Evolutionary conservation across 1,140 invertebrate species (phyloP).

Genomic region (Phocides pigmalion): DNA sequence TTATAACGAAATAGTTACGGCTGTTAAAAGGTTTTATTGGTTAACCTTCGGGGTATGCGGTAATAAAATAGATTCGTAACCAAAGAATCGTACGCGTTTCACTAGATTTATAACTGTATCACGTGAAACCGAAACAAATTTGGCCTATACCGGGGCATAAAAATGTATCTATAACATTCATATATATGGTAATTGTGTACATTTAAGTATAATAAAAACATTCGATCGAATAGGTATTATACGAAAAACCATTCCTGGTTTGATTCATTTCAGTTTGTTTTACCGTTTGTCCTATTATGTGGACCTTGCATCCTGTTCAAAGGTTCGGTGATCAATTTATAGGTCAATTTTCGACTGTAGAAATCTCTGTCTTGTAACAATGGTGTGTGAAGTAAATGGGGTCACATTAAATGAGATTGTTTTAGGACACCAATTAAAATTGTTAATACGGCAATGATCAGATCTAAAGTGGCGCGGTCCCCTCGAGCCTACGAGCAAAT

Average conservation of each 20-base stretch:
- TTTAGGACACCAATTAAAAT: conserved; percentile 47
- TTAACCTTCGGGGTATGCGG: conserved; percentile 80
- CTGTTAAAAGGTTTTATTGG: conserved; percentile 84
- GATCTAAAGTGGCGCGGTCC: conserved; percentile 49
- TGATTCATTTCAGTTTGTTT: conserved; percentile 74
- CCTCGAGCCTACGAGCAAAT: conserved; percentile 61
- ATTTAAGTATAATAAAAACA: conserved; percentile 80
- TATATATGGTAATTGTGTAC: conserved; percentile 80
- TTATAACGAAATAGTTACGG: conserved; percentile 83
- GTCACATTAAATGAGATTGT: conserved; percentile 30
- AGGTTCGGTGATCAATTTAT: conserved; percentile 7
- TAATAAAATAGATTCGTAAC: conserved; percentile 82
- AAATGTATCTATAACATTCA: conserved; percentile 74
- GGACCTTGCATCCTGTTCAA: not conserved
- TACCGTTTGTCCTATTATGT: conserved; percentile 63
- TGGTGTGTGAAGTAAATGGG: conserved; percentile 30
- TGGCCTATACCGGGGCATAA: conserved; percentile 74
- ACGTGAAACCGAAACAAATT: conserved; percentile 80
- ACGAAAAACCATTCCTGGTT: conserved; percentile 74
- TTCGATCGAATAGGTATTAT: conserved; percentile 80
- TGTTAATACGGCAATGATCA: conserved; percentile 57
- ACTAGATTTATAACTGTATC: conserved; percentile 79
- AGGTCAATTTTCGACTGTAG: conserved; percentile 30
- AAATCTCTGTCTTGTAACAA: conserved; percentile 44
- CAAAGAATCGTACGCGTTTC: conserved; percentile 75